phyloP scores from a whole-genome alignment of 2,888 invertebrate genomes.

The Nephrotoma flavescens region DNA sequence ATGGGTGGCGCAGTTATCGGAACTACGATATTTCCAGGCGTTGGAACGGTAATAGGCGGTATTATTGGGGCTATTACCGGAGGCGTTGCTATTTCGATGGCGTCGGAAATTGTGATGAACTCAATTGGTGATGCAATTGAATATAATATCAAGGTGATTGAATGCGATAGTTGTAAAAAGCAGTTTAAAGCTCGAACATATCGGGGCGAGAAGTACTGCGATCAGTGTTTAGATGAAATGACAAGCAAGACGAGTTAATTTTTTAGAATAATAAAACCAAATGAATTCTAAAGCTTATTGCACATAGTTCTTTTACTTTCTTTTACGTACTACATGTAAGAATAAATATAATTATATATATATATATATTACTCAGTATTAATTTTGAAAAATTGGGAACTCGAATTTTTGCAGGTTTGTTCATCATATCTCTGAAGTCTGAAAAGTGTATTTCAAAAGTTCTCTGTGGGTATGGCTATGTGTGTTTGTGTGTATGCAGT shows the following conservation, averaged over 20 bases:
- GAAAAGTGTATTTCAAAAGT: too few relatives aligned
- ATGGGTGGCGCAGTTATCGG: neutral
- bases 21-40: neutral
- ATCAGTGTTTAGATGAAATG: neutral
- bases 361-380: too few relatives aligned
- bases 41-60: neutral
- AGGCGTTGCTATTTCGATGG: neutral
- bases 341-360: too few relatives aligned
- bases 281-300: too few relatives aligned
- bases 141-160: neutral
- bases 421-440: too few relatives aligned
- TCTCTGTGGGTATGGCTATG: too few relatives aligned
- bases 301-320: too few relatives aligned
- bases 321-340: too few relatives aligned
- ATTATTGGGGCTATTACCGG: neutral
- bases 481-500: too few relatives aligned
- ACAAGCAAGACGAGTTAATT: neutral
- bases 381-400: too few relatives aligned
- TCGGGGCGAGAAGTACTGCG: neutral
- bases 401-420: too few relatives aligned
- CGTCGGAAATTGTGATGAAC: neutral
- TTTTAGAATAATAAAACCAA: neutral
- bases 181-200: neutral
- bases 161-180: neutral
- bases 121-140: neutral